Evolutionary conservation across 2,113 vertebrate species (phyloP).

Genomic region (Anarrhichthys ocellatus): DNA sequence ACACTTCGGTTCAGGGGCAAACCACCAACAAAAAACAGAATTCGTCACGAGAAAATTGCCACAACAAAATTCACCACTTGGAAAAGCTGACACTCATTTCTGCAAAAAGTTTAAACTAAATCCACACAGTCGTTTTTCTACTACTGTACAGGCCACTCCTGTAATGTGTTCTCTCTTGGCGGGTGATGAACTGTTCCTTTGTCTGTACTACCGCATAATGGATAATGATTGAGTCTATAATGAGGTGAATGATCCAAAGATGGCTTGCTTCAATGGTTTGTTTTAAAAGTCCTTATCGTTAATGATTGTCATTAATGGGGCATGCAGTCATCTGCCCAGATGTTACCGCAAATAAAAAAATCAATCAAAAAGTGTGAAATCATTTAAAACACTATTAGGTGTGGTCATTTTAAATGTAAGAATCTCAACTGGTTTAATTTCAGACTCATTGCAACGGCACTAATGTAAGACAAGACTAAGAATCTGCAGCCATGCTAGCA

Average conservation of each 20-base stretch:
- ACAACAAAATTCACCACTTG: background rate
- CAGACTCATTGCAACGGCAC: background rate
- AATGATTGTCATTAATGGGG: slow-evolving; percentile 1
- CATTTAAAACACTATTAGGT: slow-evolving; percentile 3
- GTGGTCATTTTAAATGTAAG: background rate
- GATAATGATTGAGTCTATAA: background rate
- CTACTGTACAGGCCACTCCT: background rate
- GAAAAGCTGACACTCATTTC: background rate
- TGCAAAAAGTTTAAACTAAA: background rate
- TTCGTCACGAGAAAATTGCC: background rate
- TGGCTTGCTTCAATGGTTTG: slow-evolving; percentile 4
- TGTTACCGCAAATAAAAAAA: slow-evolving; percentile 1
- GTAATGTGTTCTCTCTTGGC: background rate
- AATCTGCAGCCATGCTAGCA: background rate
- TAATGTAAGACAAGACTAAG: background rate
- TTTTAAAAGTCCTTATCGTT: slow-evolving; percentile 16
- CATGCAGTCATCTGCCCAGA: background rate
- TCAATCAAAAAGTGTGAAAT: slow-evolving; percentile 8
- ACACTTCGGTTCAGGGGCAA: background rate
- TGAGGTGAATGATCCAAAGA: slow-evolving; percentile 6
- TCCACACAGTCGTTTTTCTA: background rate
- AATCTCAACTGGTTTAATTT: background rate
- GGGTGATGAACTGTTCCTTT: background rate
- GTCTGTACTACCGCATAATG: background rate
- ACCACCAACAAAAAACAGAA: no score